Conservation (phyloP, 2,113 vertebrate genomes). For the Paramisgurnus dabryanus region DNA sequence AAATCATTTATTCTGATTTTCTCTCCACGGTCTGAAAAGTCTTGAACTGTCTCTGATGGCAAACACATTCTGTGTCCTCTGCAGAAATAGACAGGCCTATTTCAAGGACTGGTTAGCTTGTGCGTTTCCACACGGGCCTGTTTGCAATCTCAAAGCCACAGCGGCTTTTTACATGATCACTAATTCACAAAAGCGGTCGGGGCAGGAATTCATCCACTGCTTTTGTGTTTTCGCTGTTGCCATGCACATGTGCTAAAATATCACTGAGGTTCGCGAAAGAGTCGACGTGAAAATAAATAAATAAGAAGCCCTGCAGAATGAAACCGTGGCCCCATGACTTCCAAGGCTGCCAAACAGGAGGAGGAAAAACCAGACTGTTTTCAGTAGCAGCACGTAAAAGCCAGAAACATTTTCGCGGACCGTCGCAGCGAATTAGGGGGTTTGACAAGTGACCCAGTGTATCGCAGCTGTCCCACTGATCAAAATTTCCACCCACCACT, state of each 20-base stretch:
- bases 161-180: conserved; percentile 81
- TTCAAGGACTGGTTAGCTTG: conserved; percentile 79
- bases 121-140: conserved; percentile 76
- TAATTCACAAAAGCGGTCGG: conserved; percentile 80
- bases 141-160: conserved; percentile 82
- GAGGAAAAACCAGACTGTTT: conserved; percentile 65
- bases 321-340: conserved; percentile 64
- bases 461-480: conserved; percentile 63
- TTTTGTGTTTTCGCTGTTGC: conserved; percentile 78
- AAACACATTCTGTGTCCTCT: conserved; percentile 78
- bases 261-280: conserved; percentile 58
- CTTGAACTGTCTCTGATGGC: conserved; percentile 71
- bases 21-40: neutral
- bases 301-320: conserved; percentile 57
- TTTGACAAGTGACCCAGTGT: conserved; percentile 63
- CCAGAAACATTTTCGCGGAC: conserved; percentile 62
- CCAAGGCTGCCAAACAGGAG: conserved; percentile 59
- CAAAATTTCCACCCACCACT: conserved; percentile 65
- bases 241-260: conserved; percentile 80
- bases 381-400: conserved; percentile 67
- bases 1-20: neutral
- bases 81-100: conserved; percentile 81
- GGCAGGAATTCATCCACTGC: conserved; percentile 74
- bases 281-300: conserved; percentile 28
- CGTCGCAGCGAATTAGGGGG: conserved; percentile 66